These are phyloP conservation scores for Agrotis puta DNA, from an alignment of 2,888 invertebrate species.

Conservation along the genomic window DNA sequence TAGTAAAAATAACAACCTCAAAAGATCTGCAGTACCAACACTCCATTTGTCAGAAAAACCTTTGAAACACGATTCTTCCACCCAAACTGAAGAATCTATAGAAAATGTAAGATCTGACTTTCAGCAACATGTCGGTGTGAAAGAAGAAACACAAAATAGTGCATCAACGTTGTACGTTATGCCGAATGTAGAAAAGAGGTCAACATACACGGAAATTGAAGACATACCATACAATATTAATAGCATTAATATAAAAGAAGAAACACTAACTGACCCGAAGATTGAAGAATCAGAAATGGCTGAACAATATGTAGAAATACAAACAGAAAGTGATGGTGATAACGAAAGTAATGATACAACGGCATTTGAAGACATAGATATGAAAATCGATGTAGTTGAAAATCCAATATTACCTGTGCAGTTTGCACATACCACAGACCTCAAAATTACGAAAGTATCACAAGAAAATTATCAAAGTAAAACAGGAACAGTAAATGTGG, in stretches of 20 bases:
- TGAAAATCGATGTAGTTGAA: conserved; percentile 20
- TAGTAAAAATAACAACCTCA: conserved; percentile 1
- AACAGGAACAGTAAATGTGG: background rate
- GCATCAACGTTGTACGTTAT: background rate
- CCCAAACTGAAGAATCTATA: conserved; percentile 18
- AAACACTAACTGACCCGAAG: background rate
- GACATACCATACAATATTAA: background rate
- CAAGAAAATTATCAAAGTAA: background rate
- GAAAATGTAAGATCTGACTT: background rate
- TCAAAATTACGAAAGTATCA: background rate
- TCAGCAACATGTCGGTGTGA: background rate
- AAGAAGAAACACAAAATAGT: background rate
- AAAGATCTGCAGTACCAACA: conserved; percentile 29
- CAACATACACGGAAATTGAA: conserved; percentile 9
- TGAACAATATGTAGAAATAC: background rate
- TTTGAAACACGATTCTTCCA: conserved; percentile 18
- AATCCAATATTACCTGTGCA: conserved; percentile 4
- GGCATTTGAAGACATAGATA: background rate
- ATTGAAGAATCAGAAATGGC: background rate
- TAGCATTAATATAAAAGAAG: conserved; percentile 5
- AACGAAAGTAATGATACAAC: background rate
- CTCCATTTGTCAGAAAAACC: conserved; percentile 26
- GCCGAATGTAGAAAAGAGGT: background rate
- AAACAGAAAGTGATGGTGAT: conserved; percentile 1
- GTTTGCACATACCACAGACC: background rate